Conservation (phyloP, 2,888 invertebrate species). For the Cephus nigrinus region DNA sequence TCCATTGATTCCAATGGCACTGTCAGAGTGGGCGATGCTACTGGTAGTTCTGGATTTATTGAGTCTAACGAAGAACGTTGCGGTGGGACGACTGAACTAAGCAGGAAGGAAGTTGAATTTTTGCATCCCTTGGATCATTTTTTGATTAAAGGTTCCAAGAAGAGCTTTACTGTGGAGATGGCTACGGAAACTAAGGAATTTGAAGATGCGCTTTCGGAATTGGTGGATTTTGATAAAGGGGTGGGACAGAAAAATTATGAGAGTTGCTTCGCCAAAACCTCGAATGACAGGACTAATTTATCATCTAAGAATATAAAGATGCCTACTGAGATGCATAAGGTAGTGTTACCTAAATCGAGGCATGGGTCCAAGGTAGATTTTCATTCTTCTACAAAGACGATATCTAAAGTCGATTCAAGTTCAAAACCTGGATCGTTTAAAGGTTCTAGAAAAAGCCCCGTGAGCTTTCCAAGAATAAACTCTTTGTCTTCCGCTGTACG, state of each 20-base stretch:
- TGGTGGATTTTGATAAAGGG: not conserved
- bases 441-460: not conserved
- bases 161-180: constrained; percentile 41
- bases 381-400: not conserved
- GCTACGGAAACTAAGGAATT: constrained; percentile 30
- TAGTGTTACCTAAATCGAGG: not conserved
- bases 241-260: not conserved
- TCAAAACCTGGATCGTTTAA: not conserved
- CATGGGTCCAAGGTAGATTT: not conserved
- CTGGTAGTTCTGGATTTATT: constrained; percentile 28
- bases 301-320: not conserved
- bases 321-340: not conserved
- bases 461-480: not conserved
- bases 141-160: constrained; percentile 32
- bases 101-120: constrained; percentile 33
- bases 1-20: constrained; percentile 29
- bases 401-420: not conserved
- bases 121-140: constrained; percentile 54
- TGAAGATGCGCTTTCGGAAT: not conserved
- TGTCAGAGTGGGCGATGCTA: not conserved
- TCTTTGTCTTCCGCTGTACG: not conserved
- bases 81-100: constrained; percentile 25
- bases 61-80: constrained; percentile 44
- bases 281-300: not conserved
- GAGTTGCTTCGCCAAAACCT: not conserved